phyloP scores from a whole-genome alignment of 2,113 vertebrate genomes.

The Verasper variegatus region DNA sequence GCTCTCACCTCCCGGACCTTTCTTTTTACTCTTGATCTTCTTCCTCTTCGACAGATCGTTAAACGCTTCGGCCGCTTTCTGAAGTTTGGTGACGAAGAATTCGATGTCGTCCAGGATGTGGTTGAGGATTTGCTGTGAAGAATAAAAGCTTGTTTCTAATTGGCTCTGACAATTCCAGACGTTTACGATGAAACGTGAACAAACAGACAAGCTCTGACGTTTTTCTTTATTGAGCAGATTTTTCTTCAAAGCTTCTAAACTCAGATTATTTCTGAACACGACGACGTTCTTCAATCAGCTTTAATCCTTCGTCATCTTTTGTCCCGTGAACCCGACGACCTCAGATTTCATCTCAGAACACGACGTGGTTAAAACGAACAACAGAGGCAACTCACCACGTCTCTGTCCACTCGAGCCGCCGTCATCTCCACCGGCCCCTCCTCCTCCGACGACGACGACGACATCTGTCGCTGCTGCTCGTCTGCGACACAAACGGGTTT shows the following conservation, averaged over 20 bases:
- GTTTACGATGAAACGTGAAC: too few species aligned
- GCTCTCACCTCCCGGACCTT: conserved; percentile 90
- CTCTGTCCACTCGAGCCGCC: conserved; percentile 88
- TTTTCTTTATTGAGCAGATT: too few species aligned
- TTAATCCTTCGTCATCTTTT: background rate
- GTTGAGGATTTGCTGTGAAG: conserved; percentile 94
- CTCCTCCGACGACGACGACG: conserved; percentile 58
- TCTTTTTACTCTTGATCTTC: conserved; percentile 91
- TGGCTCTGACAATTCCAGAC: background rate
- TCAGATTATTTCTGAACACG: too few species aligned
- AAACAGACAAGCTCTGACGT: too few species aligned
- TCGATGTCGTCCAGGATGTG: conserved; percentile 98
- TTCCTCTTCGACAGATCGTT: conserved; percentile 91
- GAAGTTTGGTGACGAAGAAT: conserved; percentile 93
- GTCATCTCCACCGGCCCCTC: conserved; percentile 86
- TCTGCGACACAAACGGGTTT: conserved; percentile 70
- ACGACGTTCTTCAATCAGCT: background rate
- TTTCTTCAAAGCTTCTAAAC: too few species aligned
- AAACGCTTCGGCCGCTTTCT: conserved; percentile 95
- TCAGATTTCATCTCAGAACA: conserved; percentile 3
- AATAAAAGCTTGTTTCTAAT: background rate
- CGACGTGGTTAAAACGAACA: too few species aligned
- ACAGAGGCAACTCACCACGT: conserved; percentile 85
- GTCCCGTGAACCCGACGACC: background rate
- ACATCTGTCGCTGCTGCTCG: conserved; percentile 81